phyloP scores from a whole-genome alignment of 2,888 invertebrate genomes.

The Lumbricus terrestris region DNA sequence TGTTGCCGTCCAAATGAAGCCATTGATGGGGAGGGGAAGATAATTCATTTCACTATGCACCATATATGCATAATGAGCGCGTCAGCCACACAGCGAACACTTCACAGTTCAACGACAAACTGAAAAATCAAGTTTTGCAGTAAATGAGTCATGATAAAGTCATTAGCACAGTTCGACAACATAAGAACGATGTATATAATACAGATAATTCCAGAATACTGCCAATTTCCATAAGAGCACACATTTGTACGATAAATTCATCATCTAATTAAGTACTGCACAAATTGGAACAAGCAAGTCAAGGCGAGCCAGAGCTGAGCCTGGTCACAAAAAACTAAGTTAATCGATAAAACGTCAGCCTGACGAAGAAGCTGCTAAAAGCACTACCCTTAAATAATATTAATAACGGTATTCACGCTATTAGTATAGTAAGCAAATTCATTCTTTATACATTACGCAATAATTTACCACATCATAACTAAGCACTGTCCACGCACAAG shows the following conservation, averaged over 20 bases:
- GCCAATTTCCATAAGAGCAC: slow-evolving; percentile 10
- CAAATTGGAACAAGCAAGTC: slow-evolving; percentile 6
- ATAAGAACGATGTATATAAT: neutral
- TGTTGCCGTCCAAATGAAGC: neutral
- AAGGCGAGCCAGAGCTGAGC: neutral
- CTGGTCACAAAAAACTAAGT: neutral
- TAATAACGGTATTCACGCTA: neutral
- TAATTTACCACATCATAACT: slow-evolving; percentile 13
- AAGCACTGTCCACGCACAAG: slow-evolving; percentile 13
- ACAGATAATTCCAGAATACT: slow-evolving; percentile 13
- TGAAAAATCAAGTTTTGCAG: slow-evolving; percentile 15
- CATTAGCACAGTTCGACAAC: neutral
- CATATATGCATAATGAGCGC: neutral
- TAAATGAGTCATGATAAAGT: slow-evolving; percentile 10
- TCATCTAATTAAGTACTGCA: neutral
- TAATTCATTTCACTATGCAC: too few species aligned
- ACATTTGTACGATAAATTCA: neutral
- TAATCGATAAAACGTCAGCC: slow-evolving; percentile 3
- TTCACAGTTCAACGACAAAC: neutral
- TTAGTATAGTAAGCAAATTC: slow-evolving; percentile 12
- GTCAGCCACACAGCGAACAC: neutral
- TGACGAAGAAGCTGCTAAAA: slow-evolving; percentile 14
- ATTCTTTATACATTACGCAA: slow-evolving; percentile 8
- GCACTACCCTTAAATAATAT: slow-evolving; percentile 18
- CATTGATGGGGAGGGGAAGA: too few species aligned